These are phyloP conservation scores for Drosophila elegans DNA, from an alignment of 1,140 invertebrate genomes.

Conservation along the genomic window DNA sequence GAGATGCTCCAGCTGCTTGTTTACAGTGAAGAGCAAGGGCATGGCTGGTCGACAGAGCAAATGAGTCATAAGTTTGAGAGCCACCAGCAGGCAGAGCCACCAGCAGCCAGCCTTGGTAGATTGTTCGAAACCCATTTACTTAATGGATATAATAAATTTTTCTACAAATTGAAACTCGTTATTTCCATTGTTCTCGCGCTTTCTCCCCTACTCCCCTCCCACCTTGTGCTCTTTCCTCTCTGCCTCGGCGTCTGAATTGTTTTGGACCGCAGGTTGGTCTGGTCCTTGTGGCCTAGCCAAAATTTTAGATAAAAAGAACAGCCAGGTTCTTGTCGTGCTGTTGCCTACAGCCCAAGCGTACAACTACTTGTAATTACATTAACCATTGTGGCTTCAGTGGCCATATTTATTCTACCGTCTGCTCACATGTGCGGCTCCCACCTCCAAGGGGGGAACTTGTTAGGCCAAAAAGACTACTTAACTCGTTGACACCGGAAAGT, in stretches of 20 bases:
- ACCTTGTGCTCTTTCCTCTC: background rate
- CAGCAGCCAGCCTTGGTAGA: slow-evolving; percentile 31
- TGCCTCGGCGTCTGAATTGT: slow-evolving; percentile 2
- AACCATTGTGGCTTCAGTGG: slow-evolving; percentile 63
- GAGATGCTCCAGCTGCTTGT: slow-evolving; percentile 46
- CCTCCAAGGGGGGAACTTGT: slow-evolving; percentile 11
- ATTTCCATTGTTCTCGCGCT: slow-evolving; percentile 82
- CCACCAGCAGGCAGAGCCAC: slow-evolving; percentile 1
- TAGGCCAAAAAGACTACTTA: slow-evolving; percentile 29
- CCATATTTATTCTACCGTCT: slow-evolving; percentile 13
- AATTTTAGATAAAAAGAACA: slow-evolving; percentile 29
- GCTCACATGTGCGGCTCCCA: background rate
- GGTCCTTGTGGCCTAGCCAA: slow-evolving; percentile 33
- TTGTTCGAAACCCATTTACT: slow-evolving; percentile 83
- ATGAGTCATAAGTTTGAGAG: slow-evolving; percentile 47
- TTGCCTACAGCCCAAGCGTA: slow-evolving; percentile 48
- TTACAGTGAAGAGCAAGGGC: slow-evolving; percentile 49
- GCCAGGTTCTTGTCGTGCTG: slow-evolving; percentile 14
- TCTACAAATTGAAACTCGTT: slow-evolving; percentile 84
- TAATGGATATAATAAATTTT: slow-evolving; percentile 84
- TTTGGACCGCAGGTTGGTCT: background rate
- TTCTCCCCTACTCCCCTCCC: slow-evolving; percentile 4
- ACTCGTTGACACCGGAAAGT: slow-evolving; percentile 30
- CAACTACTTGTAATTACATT: slow-evolving; percentile 80
- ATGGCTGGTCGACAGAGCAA: slow-evolving; percentile 16